Conservation (phyloP, 2,888 invertebrate species). For the Polydrusus tereticollis region DNA sequence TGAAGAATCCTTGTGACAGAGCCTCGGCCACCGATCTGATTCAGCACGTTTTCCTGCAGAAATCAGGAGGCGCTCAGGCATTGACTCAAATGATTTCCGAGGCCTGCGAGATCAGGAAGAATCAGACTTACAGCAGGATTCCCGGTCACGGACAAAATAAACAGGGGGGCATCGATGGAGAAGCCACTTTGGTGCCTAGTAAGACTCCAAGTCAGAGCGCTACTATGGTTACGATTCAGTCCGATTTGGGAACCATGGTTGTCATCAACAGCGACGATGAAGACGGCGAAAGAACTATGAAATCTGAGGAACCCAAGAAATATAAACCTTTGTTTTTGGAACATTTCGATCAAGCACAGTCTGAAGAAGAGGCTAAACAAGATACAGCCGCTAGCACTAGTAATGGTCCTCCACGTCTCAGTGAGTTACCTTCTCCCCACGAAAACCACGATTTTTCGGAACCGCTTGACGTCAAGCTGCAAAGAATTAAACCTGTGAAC, state of each 20-base stretch:
- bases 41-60: slow-evolving; percentile 83
- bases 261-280: slow-evolving; percentile 88
- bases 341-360: slow-evolving; percentile 95
- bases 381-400: slow-evolving; percentile 25
- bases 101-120: slow-evolving; percentile 92
- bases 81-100: slow-evolving; percentile 93
- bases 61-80: slow-evolving; percentile 88
- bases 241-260: slow-evolving; percentile 93
- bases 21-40: slow-evolving; percentile 91
- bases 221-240: slow-evolving; percentile 77
- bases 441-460: slow-evolving; percentile 37
- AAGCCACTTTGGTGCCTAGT: slow-evolving; percentile 77
- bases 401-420: neutral
- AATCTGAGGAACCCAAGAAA: slow-evolving; percentile 84
- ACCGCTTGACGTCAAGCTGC: slow-evolving; percentile 54
- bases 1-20: slow-evolving; percentile 95
- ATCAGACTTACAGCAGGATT: slow-evolving; percentile 75
- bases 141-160: slow-evolving; percentile 68
- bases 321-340: slow-evolving; percentile 95
- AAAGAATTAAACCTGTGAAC: slow-evolving; percentile 55
- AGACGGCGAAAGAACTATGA: slow-evolving; percentile 89
- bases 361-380: slow-evolving; percentile 51
- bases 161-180: slow-evolving; percentile 62
- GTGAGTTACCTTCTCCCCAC: slow-evolving; percentile 20
- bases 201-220: slow-evolving; percentile 68